phyloP scores from a whole-genome alignment of 2,797 vertebrate species.

The Phalanger gymnotis region DNA sequence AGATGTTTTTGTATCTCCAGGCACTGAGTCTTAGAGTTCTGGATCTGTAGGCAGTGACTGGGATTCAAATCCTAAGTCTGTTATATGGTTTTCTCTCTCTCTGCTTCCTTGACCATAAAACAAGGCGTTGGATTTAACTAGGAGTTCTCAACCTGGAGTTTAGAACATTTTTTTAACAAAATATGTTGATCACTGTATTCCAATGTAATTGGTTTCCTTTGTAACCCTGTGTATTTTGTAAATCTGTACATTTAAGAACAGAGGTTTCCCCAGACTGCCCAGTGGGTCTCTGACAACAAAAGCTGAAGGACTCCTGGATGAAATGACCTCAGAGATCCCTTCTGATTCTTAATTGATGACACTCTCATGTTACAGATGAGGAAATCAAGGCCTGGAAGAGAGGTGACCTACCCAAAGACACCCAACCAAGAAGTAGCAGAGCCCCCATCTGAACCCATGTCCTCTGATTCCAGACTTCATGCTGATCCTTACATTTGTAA shows the following conservation, averaged over 20 bases:
- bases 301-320: background rate
- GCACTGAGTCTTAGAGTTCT: background rate
- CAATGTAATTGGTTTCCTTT: background rate
- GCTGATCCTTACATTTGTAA: background rate
- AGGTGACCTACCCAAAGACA: background rate
- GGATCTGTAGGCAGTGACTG: background rate
- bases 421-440: background rate
- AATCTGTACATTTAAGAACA: background rate
- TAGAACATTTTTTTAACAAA: background rate
- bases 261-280: background rate
- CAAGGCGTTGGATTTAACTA: background rate
- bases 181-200: background rate
- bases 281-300: background rate
- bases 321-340: background rate
- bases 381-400: background rate
- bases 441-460: background rate
- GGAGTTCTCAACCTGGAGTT: background rate
- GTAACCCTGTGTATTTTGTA: background rate
- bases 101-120: background rate
- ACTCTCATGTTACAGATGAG: background rate
- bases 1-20: background rate
- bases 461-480: background rate
- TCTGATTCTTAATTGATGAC: background rate
- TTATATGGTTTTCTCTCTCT: background rate
- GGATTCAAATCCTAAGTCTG: too few relatives aligned